phyloP scores from a whole-genome alignment of 2,113 vertebrate genomes.

The Ancistrus triradiatus region DNA sequence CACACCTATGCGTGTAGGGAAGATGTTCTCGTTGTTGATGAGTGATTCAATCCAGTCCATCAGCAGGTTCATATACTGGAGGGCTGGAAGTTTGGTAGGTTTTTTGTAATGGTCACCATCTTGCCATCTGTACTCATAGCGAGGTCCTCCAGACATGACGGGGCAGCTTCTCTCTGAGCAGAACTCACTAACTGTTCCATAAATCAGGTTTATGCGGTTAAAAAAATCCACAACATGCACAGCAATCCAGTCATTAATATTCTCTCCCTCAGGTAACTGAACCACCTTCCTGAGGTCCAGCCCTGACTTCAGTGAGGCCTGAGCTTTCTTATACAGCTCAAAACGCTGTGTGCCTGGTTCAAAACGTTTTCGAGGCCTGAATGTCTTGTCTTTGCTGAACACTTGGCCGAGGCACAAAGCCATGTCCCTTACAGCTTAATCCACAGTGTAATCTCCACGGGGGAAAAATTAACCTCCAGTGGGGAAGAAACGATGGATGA shows the following conservation, averaged over 20 bases:
- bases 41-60: conserved; percentile 98
- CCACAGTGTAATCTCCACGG: conserved; percentile 15
- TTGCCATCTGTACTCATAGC: conserved; percentile 96
- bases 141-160: conserved; percentile 90
- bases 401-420: conserved; percentile 94
- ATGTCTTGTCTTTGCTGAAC: conserved; percentile 96
- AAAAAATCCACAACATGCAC: conserved; percentile 98
- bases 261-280: conserved; percentile 85
- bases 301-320: conserved; percentile 92
- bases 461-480: too few species aligned
- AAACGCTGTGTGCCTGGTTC: conserved; percentile 94
- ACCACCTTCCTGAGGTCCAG: conserved; percentile 90
- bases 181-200: conserved; percentile 92
- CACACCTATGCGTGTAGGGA: conserved; percentile 94
- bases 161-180: conserved; percentile 88
- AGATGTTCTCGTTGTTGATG: conserved; percentile 92
- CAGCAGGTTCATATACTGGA: conserved; percentile 89
- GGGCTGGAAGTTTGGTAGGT: conserved; percentile 88
- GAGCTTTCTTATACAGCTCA: conserved; percentile 94
- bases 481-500: conserved; percentile 4
- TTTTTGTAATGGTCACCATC: conserved; percentile 86
- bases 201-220: conserved; percentile 97
- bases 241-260: conserved; percentile 90
- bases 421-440: conserved; percentile 65
- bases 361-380: conserved; percentile 88